These are phyloP conservation scores for Dasysyrphus tricinctus DNA, from an alignment of 2,888 invertebrate species.

Conservation along the genomic window DNA sequence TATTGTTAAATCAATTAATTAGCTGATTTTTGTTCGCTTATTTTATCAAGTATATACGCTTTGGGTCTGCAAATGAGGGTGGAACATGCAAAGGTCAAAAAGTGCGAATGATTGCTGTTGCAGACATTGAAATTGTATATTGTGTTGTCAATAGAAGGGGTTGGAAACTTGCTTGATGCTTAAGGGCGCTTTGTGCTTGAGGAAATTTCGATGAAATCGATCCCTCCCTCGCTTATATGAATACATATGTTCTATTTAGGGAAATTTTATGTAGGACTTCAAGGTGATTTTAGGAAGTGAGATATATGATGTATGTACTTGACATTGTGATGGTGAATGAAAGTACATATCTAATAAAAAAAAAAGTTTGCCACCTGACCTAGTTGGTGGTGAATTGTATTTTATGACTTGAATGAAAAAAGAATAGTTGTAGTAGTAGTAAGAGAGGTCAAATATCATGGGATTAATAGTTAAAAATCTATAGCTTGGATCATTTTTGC, in stretches of 20 bases:
- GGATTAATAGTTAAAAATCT: not conserved
- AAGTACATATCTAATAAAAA: slow-evolving; percentile 3
- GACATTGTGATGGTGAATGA: slow-evolving; percentile 39
- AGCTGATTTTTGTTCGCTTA: slow-evolving; percentile 15
- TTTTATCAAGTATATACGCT: not conserved
- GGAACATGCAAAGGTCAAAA: slow-evolving; percentile 69
- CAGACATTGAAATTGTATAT: slow-evolving; percentile 39
- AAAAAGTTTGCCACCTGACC: slow-evolving; percentile 35
- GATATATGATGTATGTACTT: slow-evolving; percentile 4
- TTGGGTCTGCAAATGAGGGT: slow-evolving; percentile 54
- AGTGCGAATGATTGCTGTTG: slow-evolving; percentile 39
- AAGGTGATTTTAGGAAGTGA: slow-evolving; percentile 52
- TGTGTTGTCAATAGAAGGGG: slow-evolving; percentile 10
- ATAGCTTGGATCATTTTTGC: not conserved
- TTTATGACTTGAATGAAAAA: no score
- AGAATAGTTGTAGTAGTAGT: no score
- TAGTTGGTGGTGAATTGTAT: slow-evolving; percentile 32
- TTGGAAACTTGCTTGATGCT: not conserved
- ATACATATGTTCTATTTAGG: slow-evolving; percentile 36
- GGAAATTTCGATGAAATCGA: slow-evolving; percentile 55
- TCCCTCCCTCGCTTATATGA: not conserved
- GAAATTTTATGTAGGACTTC: slow-evolving; percentile 42
- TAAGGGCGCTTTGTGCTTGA: not conserved
- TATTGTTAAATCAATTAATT: slow-evolving; percentile 68
- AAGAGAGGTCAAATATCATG: not conserved